phyloP scores from a whole-genome alignment of 2,888 invertebrate genomes.

The Caradrina kadenii region DNA sequence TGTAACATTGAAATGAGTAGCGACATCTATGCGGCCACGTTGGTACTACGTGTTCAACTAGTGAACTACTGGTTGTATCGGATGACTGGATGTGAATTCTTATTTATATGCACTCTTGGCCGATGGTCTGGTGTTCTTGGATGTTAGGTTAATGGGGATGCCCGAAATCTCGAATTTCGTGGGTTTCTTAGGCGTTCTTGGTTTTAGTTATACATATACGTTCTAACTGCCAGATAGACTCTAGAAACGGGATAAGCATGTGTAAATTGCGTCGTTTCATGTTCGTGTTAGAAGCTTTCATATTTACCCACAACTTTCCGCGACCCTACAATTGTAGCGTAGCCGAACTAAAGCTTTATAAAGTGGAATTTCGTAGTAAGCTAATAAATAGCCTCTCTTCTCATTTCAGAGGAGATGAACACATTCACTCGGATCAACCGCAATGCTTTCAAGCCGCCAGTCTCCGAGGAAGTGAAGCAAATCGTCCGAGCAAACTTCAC shows the following conservation, averaged over 20 bases:
- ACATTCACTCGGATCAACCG: constrained; percentile 95
- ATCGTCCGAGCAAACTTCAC: constrained; percentile 96
- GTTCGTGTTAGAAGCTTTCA: too few species aligned
- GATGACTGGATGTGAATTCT: too few species aligned
- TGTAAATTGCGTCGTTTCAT: too few species aligned
- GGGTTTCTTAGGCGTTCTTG: too few species aligned
- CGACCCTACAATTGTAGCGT: neutral
- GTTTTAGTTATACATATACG: too few species aligned
- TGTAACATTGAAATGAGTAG: constrained; percentile 56
- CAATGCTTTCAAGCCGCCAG: constrained; percentile 96
- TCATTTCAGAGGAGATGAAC: constrained; percentile 92
- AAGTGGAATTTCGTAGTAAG: neutral
- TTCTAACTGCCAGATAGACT: too few species aligned
- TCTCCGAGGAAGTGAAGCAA: constrained; percentile 96
- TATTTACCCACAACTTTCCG: too few species aligned
- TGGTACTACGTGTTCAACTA: constrained; percentile 3
- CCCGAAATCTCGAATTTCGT: too few species aligned
- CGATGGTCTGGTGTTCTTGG: too few species aligned
- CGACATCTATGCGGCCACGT: constrained; percentile 18
- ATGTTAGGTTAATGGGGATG: too few species aligned
- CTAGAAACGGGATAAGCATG: too few species aligned
- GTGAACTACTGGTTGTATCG: neutral
- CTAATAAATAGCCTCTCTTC: neutral
- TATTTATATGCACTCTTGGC: too few species aligned
- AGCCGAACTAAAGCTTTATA: neutral